These are phyloP conservation scores for Drosophila ezoana DNA, from an alignment of 2,888 invertebrate genomes.

Conservation along the genomic window DNA sequence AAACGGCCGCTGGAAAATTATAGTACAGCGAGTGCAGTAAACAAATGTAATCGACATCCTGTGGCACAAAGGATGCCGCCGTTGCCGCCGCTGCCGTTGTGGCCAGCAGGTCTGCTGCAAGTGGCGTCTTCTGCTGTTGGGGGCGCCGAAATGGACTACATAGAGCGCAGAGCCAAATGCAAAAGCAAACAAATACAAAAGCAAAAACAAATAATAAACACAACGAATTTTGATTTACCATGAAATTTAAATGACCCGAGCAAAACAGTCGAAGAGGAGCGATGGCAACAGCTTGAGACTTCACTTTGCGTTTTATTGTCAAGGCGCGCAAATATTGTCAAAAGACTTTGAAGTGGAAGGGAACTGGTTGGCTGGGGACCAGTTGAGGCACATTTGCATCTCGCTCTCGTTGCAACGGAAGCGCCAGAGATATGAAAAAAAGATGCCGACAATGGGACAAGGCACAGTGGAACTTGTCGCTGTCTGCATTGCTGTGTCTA, in stretches of 20 bases:
- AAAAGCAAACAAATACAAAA: conserved; percentile 27
- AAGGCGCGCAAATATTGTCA: conserved; percentile 79
- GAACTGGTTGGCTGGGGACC: conserved; percentile 9
- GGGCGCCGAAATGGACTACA: conserved; percentile 61
- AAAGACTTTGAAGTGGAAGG: conserved; percentile 60
- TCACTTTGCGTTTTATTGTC: conserved; percentile 77
- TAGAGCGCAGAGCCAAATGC: background rate
- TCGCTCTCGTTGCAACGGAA: conserved; percentile 72
- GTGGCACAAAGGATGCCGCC: conserved; percentile 73
- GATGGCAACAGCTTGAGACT: conserved; percentile 48
- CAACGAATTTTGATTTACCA: conserved; percentile 77
- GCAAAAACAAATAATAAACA: conserved; percentile 72
- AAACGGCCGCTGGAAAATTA: conserved; percentile 70
- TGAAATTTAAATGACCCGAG: conserved; percentile 77
- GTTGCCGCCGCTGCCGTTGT: conserved; percentile 6
- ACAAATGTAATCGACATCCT: conserved; percentile 78
- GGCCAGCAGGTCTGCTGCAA: conserved; percentile 40
- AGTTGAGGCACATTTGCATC: conserved; percentile 66
- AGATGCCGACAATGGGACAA: conserved; percentile 68
- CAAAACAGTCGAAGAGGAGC: conserved; percentile 1
- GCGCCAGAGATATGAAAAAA: conserved; percentile 74
- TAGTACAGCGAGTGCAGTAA: conserved; percentile 73
- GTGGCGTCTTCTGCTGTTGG: conserved; percentile 28
- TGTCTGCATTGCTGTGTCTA: conserved; percentile 8
- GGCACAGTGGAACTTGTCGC: conserved; percentile 39